A percentile compares a stretch with the other conserved stretches of the same genome.
Conservation (phyloP, 2,888 invertebrate species). For the Rhagium mordax region DNA sequence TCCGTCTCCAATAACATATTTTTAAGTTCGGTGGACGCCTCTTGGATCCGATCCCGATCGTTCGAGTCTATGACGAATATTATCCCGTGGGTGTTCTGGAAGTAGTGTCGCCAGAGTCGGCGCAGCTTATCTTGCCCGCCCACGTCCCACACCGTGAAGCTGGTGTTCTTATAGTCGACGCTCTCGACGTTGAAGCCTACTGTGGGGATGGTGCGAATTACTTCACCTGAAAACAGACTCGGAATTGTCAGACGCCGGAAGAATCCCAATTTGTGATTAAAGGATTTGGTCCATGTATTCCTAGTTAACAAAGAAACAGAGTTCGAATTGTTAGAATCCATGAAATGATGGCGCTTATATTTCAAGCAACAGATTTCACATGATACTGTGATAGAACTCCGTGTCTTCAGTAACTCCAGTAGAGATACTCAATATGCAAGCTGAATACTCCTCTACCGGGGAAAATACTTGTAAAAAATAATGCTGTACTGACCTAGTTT, state of each 20-base stretch:
- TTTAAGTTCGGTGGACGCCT: constrained; percentile 89
- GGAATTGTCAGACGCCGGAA: background rate
- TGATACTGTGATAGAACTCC: no score
- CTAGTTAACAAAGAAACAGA: no score
- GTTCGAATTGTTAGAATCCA: no score
- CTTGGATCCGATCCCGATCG: constrained; percentile 91
- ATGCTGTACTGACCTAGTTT: constrained; percentile 77
- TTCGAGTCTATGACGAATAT: constrained; percentile 97
- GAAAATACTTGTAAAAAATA: background rate
- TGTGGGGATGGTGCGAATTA: constrained; percentile 97
- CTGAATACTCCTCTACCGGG: no score
- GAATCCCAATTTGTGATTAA: no score
- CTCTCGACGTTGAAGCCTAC: constrained; percentile 99
- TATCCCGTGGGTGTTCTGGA: constrained; percentile 95
- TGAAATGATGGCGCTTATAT: no score
- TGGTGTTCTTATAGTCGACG: constrained; percentile 98
- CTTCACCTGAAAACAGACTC: constrained; percentile 78
- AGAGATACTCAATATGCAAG: no score
- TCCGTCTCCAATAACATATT: constrained; percentile 88
- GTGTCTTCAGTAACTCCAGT: no score
- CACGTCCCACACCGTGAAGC: constrained; percentile 98
- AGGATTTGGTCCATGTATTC: no score
- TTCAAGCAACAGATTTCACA: no score
- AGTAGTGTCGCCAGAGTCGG: constrained; percentile 97
- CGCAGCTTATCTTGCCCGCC: constrained; percentile 98